phyloP scores from a whole-genome alignment of 2,113 vertebrate species.

The Nansenia antarctica region DNA sequence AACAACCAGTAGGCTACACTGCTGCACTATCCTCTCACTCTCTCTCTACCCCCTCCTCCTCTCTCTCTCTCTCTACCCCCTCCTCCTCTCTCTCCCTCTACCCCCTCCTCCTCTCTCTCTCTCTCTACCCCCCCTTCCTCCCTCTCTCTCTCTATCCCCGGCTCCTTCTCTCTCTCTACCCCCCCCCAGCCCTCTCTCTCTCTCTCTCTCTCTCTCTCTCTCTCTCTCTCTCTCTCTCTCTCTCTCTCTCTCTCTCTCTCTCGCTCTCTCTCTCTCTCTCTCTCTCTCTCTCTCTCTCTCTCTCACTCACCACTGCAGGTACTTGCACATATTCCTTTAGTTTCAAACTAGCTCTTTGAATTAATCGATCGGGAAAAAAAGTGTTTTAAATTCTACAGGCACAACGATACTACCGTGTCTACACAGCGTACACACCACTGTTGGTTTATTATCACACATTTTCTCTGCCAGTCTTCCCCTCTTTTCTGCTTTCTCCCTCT shows the following conservation, averaged over 20 bases:
- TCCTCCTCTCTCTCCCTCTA: background rate
- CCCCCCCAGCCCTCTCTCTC: background rate
- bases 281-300: background rate
- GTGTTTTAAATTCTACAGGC: background rate
- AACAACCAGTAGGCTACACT: constrained; percentile 38
- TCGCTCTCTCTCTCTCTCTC: background rate
- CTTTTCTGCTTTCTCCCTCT: background rate
- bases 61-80: background rate
- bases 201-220: background rate
- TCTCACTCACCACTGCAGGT: background rate
- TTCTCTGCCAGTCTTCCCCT: too few species aligned
- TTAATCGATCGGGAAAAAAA: background rate
- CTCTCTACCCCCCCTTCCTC: background rate
- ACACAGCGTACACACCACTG: too few species aligned
- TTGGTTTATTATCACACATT: too few species aligned
- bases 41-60: background rate
- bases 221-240: background rate
- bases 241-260: background rate
- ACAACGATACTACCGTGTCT: background rate
- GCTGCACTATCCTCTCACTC: constrained; percentile 14
- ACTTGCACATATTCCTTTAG: background rate
- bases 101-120: background rate
- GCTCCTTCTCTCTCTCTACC: background rate
- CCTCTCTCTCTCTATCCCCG: background rate
- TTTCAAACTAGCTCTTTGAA: too few species aligned